Evolutionary conservation across 2,888 invertebrate genomes (phyloP).

Genomic region (Eugnorisma glareosa): DNA sequence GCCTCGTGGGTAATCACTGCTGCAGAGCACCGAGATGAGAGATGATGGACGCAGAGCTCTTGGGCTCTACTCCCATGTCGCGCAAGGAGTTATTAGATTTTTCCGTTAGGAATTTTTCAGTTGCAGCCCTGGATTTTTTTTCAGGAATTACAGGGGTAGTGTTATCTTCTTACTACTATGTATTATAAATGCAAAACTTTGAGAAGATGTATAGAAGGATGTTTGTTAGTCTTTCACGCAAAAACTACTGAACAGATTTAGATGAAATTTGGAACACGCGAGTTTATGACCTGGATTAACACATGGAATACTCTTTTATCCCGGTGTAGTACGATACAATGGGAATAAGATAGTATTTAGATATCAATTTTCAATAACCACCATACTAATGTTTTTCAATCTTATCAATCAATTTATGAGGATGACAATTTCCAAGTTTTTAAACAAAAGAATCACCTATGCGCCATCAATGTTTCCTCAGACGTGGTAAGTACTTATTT

Average conservation of each 20-base stretch:
- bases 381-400: neutral
- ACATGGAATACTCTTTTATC: neutral
- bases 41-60: no score
- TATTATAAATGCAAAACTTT: neutral
- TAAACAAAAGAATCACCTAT: neutral
- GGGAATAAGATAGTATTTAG: neutral
- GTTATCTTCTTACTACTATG: neutral
- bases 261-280: neutral
- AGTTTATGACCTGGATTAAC: neutral
- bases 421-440: neutral
- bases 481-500: constrained; percentile 23
- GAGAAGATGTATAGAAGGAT: neutral
- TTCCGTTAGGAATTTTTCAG: neutral
- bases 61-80: neutral
- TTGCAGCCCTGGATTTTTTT: no score
- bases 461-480: neutral
- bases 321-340: neutral
- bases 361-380: neutral
- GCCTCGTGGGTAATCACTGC: neutral
- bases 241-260: neutral
- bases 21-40: no score
- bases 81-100: neutral
- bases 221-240: neutral
- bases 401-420: neutral
- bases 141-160: neutral